Percentiles rank a stretch among this genome's conserved stretches.
Conservation (phyloP, 2,113 vertebrate species). For the Hiodon alosoides region DNA sequence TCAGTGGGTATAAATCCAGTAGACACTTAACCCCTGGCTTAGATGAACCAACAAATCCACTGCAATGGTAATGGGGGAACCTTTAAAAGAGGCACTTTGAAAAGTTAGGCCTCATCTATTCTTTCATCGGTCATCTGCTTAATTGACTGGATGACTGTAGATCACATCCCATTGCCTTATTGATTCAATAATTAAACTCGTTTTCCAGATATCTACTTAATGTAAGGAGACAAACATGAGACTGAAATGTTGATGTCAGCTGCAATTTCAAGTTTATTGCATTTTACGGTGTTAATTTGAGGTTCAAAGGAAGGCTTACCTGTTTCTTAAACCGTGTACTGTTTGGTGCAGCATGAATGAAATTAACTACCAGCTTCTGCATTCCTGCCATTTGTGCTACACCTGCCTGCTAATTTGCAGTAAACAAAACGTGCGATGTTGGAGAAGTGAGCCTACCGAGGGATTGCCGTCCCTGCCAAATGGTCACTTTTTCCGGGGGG, state of each 20-base stretch:
- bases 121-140: background rate
- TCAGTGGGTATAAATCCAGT: too few species aligned
- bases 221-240: constrained; percentile 4
- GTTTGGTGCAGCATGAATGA: constrained; percentile 41
- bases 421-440: too few species aligned
- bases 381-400: too few species aligned
- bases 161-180: background rate
- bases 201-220: background rate
- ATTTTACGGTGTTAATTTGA: constrained; percentile 1
- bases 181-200: background rate
- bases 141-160: background rate
- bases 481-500: too few species aligned
- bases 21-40: background rate
- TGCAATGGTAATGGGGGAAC: constrained; percentile 17
- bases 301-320: constrained; percentile 1
- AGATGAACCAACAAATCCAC: constrained; percentile 35
- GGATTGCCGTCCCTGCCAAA: too few species aligned
- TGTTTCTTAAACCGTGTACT: constrained; percentile 25
- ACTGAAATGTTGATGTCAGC: background rate
- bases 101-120: background rate
- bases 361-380: background rate
- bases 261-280: constrained; percentile 1
- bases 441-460: too few species aligned
- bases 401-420: too few species aligned
- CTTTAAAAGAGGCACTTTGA: background rate